Conservation (phyloP, 2,113 vertebrate genomes). For the Oostethus manadensis region DNA sequence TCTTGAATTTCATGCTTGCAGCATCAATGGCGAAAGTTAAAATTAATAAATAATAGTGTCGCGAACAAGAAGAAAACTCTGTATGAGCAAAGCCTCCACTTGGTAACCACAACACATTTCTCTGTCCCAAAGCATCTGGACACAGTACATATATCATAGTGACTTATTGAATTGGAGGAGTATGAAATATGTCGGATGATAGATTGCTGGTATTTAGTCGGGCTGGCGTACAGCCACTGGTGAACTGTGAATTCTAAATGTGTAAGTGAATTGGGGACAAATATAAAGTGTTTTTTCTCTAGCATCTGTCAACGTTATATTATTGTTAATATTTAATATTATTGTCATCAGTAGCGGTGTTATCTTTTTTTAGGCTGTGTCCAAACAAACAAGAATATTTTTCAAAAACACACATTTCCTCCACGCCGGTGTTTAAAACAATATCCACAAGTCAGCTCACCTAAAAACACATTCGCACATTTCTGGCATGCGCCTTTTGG, state of each 20-base stretch:
- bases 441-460: no score
- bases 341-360: no score
- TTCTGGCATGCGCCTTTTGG: no score
- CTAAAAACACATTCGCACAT: no score
- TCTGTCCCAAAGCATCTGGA: conserved; percentile 20
- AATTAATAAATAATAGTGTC: background rate
- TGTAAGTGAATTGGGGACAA: conserved; percentile 10
- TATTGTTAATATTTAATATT: no score
- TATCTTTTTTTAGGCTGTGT: no score
- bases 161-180: conserved; percentile 57
- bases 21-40: background rate
- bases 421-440: no score
- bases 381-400: no score
- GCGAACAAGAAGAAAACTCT: conserved; percentile 23
- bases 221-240: conserved; percentile 41
- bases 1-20: no score
- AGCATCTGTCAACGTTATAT: background rate
- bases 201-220: conserved; percentile 59
- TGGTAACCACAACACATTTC: conserved; percentile 27
- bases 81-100: conserved; percentile 24
- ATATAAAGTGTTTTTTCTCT: conserved; percentile 1
- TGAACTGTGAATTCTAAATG: conserved; percentile 16
- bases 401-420: no score
- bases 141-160: conserved; percentile 51
- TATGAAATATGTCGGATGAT: conserved; percentile 59